phyloP scores from a whole-genome alignment of 2,888 invertebrate genomes.

The Saturnia japonica region DNA sequence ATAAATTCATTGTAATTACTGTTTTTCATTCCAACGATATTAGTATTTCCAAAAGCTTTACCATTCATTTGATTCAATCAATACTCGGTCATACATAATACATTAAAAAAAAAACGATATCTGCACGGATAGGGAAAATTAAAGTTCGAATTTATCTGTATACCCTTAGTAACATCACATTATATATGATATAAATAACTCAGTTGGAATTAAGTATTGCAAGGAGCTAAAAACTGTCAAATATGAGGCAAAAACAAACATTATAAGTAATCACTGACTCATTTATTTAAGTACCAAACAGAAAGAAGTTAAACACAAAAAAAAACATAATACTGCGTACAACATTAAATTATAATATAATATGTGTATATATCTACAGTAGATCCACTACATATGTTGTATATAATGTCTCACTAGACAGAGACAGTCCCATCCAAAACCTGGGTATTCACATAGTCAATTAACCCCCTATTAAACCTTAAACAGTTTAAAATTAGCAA shows the following conservation, averaged over 20 bases:
- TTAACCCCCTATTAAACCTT: neutral
- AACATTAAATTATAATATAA: slow-evolving; percentile 28
- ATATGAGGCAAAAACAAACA: neutral
- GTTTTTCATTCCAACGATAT: neutral
- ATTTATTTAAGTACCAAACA: slow-evolving; percentile 36
- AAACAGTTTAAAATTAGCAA: neutral
- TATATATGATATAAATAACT: neutral
- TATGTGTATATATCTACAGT: slow-evolving; percentile 19
- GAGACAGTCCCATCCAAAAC: neutral
- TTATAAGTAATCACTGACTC: slow-evolving; percentile 15
- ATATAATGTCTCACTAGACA: neutral
- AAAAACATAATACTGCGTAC: slow-evolving; percentile 43
- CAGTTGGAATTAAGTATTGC: neutral
- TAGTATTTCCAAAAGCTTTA: too few species aligned
- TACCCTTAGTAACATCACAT: neutral
- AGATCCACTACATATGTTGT: slow-evolving; percentile 4
- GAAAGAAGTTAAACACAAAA: slow-evolving; percentile 29
- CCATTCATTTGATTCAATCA: too few species aligned
- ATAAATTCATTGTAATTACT: neutral
- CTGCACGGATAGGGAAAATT: neutral
- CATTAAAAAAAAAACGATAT: neutral
- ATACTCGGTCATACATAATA: neutral
- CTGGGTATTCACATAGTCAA: neutral
- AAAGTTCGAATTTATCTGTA: neutral
- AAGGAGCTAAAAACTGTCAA: neutral